phyloP scores from a whole-genome alignment of 1,140 invertebrate genomes.

The Leptopilina clavipes region DNA sequence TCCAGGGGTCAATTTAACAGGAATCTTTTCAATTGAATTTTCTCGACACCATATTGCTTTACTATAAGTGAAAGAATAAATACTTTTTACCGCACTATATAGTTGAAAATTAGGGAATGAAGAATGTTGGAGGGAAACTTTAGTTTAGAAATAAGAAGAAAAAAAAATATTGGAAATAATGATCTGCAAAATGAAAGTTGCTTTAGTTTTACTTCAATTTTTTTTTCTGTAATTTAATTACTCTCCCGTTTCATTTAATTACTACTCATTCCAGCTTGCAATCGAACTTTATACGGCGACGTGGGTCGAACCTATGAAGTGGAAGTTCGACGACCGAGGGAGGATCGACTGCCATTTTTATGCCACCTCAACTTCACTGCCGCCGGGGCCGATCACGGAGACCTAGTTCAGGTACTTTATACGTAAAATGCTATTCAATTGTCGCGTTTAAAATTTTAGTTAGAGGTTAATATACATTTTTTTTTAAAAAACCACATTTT shows the following conservation, averaged over 20 bases:
- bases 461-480: background rate
- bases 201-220: slow-evolving; percentile 2
- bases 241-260: slow-evolving; percentile 5
- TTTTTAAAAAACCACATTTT: background rate
- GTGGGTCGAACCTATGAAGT: slow-evolving; percentile 86
- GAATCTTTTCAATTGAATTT: too few relatives aligned
- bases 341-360: slow-evolving; percentile 84
- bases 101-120: background rate
- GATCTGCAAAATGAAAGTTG: background rate
- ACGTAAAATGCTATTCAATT: slow-evolving; percentile 30
- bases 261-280: slow-evolving; percentile 81
- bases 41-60: too few relatives aligned
- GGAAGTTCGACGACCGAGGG: slow-evolving; percentile 82
- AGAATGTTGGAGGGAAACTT: background rate
- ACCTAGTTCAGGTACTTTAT: slow-evolving; percentile 83
- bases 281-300: slow-evolving; percentile 87
- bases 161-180: background rate
- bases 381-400: slow-evolving; percentile 81
- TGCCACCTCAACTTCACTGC: slow-evolving; percentile 89
- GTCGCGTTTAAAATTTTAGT: background rate
- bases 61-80: too few relatives aligned
- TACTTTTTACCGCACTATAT: too few relatives aligned
- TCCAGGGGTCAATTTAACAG: too few relatives aligned
- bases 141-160: background rate
- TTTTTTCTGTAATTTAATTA: slow-evolving; percentile 22